Conservation (phyloP, 2,113 vertebrate species). For the Vicugna pacos region DNA sequence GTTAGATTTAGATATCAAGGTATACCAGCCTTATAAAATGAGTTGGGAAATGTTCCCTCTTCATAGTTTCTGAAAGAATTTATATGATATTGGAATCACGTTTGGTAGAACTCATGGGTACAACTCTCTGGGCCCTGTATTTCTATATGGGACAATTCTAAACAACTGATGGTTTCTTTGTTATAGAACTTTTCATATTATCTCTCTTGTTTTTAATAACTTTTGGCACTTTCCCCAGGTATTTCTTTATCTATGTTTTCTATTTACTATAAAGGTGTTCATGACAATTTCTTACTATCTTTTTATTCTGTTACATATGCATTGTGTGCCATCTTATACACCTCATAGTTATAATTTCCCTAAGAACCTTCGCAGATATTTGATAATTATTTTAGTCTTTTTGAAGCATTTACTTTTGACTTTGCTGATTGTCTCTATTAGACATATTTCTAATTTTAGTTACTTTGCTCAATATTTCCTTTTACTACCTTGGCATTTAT, state of each 20-base stretch:
- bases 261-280: neutral
- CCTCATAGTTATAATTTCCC: neutral
- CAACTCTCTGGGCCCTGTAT: neutral
- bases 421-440: neutral
- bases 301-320: neutral
- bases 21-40: neutral
- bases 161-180: neutral
- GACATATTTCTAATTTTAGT: conserved; percentile 12
- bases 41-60: neutral
- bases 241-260: neutral
- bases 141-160: neutral
- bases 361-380: neutral
- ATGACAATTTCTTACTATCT: neutral
- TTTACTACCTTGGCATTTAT: neutral
- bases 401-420: neutral
- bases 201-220: neutral
- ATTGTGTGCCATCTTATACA: neutral
- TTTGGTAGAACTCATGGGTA: neutral
- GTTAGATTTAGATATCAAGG: neutral
- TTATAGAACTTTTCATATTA: neutral
- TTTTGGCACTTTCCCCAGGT: neutral
- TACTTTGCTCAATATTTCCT: neutral
- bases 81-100: neutral
- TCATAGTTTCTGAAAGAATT: neutral
- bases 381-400: neutral